Conservation (phyloP, 2,113 vertebrate genomes). For the Stercorarius parasiticus region DNA sequence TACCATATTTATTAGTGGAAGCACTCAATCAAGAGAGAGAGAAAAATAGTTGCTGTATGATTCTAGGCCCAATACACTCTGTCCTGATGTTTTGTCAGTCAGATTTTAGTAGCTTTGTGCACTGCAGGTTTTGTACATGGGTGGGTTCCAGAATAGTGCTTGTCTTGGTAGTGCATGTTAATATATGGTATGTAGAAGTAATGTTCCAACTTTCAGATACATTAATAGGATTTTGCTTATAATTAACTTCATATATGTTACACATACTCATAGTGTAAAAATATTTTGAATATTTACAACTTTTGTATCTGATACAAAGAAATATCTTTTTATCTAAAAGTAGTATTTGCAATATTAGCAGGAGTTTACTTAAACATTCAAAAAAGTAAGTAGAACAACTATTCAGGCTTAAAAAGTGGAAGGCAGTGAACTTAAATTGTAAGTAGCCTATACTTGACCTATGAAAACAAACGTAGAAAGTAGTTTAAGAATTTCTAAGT, state of each 20-base stretch:
- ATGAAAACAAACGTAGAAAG: not conserved
- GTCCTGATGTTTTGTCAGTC: not conserved
- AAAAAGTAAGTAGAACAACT: not conserved
- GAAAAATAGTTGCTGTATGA: not conserved
- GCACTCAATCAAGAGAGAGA: not conserved
- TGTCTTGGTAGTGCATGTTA: not conserved
- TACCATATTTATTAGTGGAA: not conserved
- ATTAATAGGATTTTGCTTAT: not conserved
- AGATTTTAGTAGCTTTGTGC: not conserved
- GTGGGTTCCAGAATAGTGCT: not conserved
- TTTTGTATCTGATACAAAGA: not conserved
- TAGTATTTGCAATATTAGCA: not conserved
- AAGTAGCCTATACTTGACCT: not conserved
- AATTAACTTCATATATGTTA: not conserved
- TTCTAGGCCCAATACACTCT: not conserved
- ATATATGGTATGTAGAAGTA: not conserved
- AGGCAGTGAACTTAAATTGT: not conserved
- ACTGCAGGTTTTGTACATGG: not conserved
- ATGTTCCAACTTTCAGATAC: not conserved
- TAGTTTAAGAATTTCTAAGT: not conserved
- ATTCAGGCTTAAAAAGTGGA: not conserved
- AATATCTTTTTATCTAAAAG: not conserved
- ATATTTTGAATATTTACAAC: not conserved
- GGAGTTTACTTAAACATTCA: not conserved
- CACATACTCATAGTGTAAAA: not conserved